Evolutionary conservation across 2,888 invertebrate genomes (phyloP).

Genomic region (Phengaris alcon): DNA sequence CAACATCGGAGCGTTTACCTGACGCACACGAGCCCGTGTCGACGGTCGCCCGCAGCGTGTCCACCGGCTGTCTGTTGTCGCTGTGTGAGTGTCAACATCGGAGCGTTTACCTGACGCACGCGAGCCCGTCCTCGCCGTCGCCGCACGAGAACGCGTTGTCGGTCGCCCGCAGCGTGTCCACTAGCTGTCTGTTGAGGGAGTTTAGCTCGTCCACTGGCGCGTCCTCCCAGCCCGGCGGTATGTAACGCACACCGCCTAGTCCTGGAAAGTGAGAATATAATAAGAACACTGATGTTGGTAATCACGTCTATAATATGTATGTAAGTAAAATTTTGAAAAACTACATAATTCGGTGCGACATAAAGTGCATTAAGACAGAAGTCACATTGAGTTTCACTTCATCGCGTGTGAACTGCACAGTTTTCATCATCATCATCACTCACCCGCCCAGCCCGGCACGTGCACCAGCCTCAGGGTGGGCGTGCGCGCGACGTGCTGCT

Average conservation of each 20-base stretch:
- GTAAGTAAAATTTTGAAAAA: no score
- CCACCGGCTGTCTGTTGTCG: constrained; percentile 90
- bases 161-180: constrained; percentile 91
- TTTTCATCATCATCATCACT: constrained; percentile 45
- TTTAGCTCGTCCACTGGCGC: constrained; percentile 89
- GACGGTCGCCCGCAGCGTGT: constrained; percentile 92
- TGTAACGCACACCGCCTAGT: constrained; percentile 91
- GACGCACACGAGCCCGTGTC: constrained; percentile 45
- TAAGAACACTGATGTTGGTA: no score
- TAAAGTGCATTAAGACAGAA: no score
- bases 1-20: neutral
- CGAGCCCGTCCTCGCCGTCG: constrained; percentile 90
- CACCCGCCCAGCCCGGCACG: constrained; percentile 94
- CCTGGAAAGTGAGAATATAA: constrained; percentile 65
- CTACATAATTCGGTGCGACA: no score
- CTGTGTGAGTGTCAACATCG: neutral
- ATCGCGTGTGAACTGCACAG: no score
- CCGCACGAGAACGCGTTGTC: constrained; percentile 98
- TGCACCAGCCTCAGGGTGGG: constrained; percentile 88
- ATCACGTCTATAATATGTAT: no score
- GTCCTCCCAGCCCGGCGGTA: constrained; percentile 88
- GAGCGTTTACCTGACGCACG: constrained; percentile 83
- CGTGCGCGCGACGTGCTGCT: constrained; percentile 83
- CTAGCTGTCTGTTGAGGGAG: constrained; percentile 92
- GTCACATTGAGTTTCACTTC: no score